Evolutionary conservation across 1,140 invertebrate species (phyloP).

Genomic region (Drosophila suzukii): DNA sequence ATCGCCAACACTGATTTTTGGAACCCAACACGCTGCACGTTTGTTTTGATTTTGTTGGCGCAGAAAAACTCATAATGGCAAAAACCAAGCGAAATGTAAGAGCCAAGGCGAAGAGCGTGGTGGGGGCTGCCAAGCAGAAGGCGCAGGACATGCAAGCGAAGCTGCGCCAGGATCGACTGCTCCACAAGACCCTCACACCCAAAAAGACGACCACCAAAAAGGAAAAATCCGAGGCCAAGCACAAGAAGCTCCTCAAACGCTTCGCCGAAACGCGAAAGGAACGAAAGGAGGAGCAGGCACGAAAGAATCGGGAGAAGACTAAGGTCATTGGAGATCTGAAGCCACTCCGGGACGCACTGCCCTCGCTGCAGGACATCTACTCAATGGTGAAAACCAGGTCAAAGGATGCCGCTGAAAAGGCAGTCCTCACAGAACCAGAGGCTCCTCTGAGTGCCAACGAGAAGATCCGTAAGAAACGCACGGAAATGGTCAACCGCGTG

Average conservation of each 20-base stretch:
- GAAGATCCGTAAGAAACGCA: conserved; percentile 70
- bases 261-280: conserved; percentile 62
- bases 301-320: conserved; percentile 71
- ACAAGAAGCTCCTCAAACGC: conserved; percentile 70
- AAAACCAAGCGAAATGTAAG: conserved; percentile 63
- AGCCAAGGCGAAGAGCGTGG: conserved; percentile 59
- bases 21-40: conserved; percentile 16
- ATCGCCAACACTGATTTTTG: neutral
- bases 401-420: conserved; percentile 27
- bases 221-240: conserved; percentile 68
- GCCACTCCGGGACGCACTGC: conserved; percentile 75
- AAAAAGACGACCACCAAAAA: conserved; percentile 71
- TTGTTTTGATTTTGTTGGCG: conserved; percentile 18
- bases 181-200: conserved; percentile 70
- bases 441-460: conserved; percentile 59
- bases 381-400: conserved; percentile 51
- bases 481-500: conserved; percentile 53
- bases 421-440: conserved; percentile 29
- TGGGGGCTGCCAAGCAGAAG: conserved; percentile 64
- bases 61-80: conserved; percentile 37
- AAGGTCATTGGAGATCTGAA: conserved; percentile 75
- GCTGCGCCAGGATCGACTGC: conserved; percentile 54
- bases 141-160: conserved; percentile 52
- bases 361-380: conserved; percentile 76
- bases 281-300: conserved; percentile 64